These are phyloP conservation scores for Drosophila cardini DNA, from an alignment of 1,140 invertebrate species.

Conservation along the genomic window DNA sequence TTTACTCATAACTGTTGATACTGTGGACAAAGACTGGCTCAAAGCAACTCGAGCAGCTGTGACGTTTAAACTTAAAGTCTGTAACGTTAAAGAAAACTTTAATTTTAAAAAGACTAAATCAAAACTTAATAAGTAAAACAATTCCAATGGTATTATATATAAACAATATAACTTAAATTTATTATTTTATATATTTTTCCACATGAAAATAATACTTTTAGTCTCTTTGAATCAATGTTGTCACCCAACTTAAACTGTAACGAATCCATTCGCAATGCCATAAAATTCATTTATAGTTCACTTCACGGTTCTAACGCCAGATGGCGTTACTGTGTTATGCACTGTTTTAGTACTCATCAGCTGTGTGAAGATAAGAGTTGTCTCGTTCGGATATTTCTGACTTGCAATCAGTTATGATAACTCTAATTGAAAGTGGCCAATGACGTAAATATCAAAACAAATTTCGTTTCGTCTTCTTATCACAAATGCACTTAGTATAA, in stretches of 20 bases:
- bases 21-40: conserved; percentile 56
- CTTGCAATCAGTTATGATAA: conserved; percentile 10
- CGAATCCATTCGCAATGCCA: conserved; percentile 10
- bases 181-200: too few relatives aligned
- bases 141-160: too few relatives aligned
- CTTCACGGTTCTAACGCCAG: conserved; percentile 14
- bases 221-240: not conserved
- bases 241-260: not conserved
- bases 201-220: too few relatives aligned
- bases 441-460: conserved; percentile 38
- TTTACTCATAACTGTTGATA: conserved; percentile 68
- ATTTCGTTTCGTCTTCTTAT: conserved; percentile 38
- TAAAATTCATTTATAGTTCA: conserved; percentile 1
- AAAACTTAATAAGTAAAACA: not conserved
- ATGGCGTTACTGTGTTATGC: conserved; percentile 17
- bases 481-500: conserved; percentile 64
- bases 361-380: conserved; percentile 15
- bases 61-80: conserved; percentile 11
- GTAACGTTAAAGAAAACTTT: not conserved
- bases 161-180: too few relatives aligned
- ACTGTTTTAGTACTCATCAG: not conserved
- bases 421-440: conserved; percentile 73
- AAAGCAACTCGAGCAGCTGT: conserved; percentile 54
- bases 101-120: not conserved
- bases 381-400: not conserved